Evolutionary conservation across 2,113 vertebrate genomes (phyloP).

Genomic region (Ceyx margarethae): DNA sequence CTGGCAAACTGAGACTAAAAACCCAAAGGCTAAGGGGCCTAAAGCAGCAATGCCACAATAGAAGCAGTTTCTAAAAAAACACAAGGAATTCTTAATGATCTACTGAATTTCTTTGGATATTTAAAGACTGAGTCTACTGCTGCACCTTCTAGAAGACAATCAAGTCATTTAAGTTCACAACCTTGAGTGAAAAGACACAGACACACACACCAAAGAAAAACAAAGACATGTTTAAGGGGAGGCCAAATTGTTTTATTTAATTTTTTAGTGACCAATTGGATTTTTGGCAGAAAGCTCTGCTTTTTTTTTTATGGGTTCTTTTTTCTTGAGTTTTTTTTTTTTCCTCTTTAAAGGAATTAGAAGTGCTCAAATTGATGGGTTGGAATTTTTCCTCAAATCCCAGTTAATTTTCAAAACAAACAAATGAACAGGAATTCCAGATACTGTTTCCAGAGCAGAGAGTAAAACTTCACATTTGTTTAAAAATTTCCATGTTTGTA

Average conservation of each 20-base stretch:
- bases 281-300: slow-evolving; percentile 61
- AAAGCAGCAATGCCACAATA: fast-evolving
- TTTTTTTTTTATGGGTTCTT: not conserved
- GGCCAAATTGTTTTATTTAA: slow-evolving; percentile 82
- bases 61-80: not conserved
- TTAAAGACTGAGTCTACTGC: not conserved
- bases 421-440: slow-evolving; percentile 53
- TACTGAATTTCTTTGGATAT: fast-evolving
- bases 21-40: not conserved
- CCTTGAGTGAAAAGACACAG: not conserved
- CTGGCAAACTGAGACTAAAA: not conserved
- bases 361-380: slow-evolving; percentile 56
- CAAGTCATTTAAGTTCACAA: not conserved
- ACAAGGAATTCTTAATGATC: not conserved
- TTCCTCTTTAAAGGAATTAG: not conserved
- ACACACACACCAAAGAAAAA: slow-evolving; percentile 22
- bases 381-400: slow-evolving; percentile 47
- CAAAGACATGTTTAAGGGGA: slow-evolving; percentile 70
- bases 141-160: not conserved
- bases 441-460: slow-evolving; percentile 66
- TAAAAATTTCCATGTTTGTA: slow-evolving; percentile 57
- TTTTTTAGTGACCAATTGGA: slow-evolving; percentile 71
- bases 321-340: not conserved
- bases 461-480: slow-evolving; percentile 65
- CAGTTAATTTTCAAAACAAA: slow-evolving; percentile 55